Percentiles rank a stretch among this genome's conserved stretches.
phyloP scores from a whole-genome alignment of 53 echinoderm and acorn worm genomes.

The Crossaster papposus region DNA sequence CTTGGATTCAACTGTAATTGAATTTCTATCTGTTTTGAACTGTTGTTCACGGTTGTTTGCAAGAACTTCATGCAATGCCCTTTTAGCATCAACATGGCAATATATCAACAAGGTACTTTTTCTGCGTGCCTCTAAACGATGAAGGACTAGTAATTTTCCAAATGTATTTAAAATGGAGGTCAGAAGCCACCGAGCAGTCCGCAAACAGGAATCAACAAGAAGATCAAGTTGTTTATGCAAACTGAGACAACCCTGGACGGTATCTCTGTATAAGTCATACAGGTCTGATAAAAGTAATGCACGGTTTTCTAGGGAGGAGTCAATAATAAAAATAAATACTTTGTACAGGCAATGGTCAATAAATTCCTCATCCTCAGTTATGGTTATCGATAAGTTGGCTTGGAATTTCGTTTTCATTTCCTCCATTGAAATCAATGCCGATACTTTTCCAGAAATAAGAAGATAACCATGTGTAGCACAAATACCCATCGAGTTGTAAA shows the following conservation, averaged over 20 bases:
- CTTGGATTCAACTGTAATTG: background rate
- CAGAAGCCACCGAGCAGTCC: conserved; percentile 4
- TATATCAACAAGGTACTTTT: background rate
- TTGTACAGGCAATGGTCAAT: conserved; percentile 3
- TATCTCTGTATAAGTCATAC: background rate
- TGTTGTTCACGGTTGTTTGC: background rate
- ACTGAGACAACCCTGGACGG: background rate
- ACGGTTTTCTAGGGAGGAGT: background rate
- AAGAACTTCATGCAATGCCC: background rate
- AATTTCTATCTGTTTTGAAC: background rate
- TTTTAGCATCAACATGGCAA: background rate
- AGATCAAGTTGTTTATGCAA: background rate
- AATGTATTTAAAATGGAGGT: background rate
- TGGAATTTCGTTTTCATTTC: conserved; percentile 11
- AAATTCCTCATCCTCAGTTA: background rate
- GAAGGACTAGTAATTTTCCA: background rate
- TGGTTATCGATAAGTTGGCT: background rate
- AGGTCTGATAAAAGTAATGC: background rate
- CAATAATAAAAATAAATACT: conserved; percentile 21
- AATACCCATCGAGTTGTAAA: background rate
- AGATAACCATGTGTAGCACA: background rate
- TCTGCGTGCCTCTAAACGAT: background rate
- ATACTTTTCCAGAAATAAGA: background rate
- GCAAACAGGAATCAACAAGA: background rate
- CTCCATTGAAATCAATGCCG: background rate